Base-by-base conservation (phyloP, 2,888 invertebrate species). In the Diarsia dahlii region DNA sequence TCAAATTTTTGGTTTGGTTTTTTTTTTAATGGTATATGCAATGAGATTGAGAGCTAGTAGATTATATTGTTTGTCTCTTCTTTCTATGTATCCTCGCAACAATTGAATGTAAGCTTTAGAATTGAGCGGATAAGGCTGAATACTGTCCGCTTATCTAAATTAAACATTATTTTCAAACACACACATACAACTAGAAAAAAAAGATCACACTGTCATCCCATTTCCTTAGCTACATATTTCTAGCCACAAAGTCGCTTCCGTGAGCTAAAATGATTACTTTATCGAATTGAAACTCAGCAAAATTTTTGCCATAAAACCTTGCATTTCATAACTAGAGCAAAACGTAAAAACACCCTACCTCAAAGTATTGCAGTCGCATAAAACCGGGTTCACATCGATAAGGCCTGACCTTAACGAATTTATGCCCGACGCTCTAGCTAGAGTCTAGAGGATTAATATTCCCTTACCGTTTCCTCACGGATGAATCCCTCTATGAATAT, bases 401-500 rank as follows among this genome's bases (percentile, higher is more conserved):
- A 76, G 76, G 72, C 48, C 23, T 46, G 60, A 56, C 68, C 76
- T 64, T 73, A 79, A 87, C 79, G 52, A 87, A 78, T 78, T 75
- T 76, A 75, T 80, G 45, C 67, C 67, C 68, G 58, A 34, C 64
- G 52, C 78, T 83, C 10, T 45, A 56, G 28, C 10, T 45, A 56
- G 28, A 60, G 67, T 83, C 10, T 45, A 56, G 28, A 60, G 67
- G 76, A 84, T 89, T 87, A 88, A 74, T 87, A 89, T 89, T 89
- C 89, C 62, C 62, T 71, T n/a, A 58, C 67, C 81, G 84, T 78
- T 46, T 56, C 46, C 54, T 72, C 68, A 80, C 85, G 82, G 87
- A 84, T 84, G 80, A 76, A 81, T 79, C 66, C 80, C 71, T 80
- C 78, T 70, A 76, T 84, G 89, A 88, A 89, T 89, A 85, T 87